Evolutionary conservation across 2,797 vertebrate species (phyloP), one percentile per base, ranked within the genome.

Genomic region (Chelon auratus): DNA sequence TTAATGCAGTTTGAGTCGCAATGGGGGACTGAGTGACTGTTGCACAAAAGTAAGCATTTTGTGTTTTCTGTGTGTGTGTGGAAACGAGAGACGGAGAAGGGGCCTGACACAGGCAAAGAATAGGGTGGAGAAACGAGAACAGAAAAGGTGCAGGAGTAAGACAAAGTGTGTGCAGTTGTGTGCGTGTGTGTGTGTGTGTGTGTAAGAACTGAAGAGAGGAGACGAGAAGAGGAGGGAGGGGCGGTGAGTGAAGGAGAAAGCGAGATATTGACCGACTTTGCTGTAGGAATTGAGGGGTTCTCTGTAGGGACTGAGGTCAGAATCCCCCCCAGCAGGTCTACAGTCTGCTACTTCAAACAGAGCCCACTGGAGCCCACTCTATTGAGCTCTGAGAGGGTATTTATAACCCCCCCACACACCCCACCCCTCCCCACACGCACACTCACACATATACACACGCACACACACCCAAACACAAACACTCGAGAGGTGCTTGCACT

Each of bases 1-100:
- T 95, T 95, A 94, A 94, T 95, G 94, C 90, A 93, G 94, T 94
- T 94, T 92, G 92, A 91, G 90, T 94, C 92, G 80, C 93, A 91
- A 89, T 93, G 90, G 93, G 93, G 92, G 91, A 93, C 91, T 84
- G 91, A 92, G 92, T 89, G 92, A 93, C 93, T 92, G 91, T 91
- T 93, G 86, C 92, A 92, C 88, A 93, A 92, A 94, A 92, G 88
- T 92, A 90, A 88, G 87, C 90, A 86, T 89, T 92, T 91, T 90
- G 87, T 88, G 90, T 79, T 64, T 52, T 65, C 68, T 63, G 52
- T 65, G 72, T 70, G 40, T 59, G 54, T 72, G 80, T 61, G 65
- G 39, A 77, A 87, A 77, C 75, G 62, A 86, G 83, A 84, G 78
- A 75, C n/a, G 79, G 66, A 80, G 82, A 80, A 80, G 68, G 72